phyloP scores from a whole-genome alignment of 2,888 invertebrate species.

The Diarsia dahlii region DNA sequence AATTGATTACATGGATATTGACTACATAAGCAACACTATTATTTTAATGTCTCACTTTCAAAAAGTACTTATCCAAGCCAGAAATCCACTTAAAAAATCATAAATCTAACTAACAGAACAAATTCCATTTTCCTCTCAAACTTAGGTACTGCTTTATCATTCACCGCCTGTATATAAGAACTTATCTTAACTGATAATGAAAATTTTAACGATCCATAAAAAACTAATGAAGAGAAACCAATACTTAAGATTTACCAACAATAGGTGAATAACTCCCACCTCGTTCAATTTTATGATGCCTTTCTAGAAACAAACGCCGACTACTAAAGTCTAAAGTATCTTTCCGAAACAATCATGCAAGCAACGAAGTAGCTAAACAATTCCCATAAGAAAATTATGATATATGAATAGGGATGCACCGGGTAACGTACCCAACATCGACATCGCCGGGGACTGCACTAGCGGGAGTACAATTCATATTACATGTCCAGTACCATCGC shows the following conservation, averaged over 20 bases:
- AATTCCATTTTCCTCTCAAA: not conserved
- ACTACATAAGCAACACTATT: not conserved
- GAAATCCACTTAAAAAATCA: not conserved
- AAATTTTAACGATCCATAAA: slow-evolving; percentile 43
- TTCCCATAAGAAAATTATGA: slow-evolving; percentile 68
- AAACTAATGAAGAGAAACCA: slow-evolving; percentile 25
- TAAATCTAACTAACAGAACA: not conserved
- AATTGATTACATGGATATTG: not conserved
- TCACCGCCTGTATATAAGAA: slow-evolving; percentile 10
- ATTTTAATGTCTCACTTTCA: slow-evolving; percentile 5
- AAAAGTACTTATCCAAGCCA: not conserved
- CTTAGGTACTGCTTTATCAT: not conserved
- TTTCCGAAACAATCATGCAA: slow-evolving; percentile 46
- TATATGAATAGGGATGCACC: slow-evolving; percentile 65
- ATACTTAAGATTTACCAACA: slow-evolving; percentile 25
- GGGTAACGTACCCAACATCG: slow-evolving; percentile 59
- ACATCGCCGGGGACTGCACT: slow-evolving; percentile 71
- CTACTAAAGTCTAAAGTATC: slow-evolving; percentile 41
- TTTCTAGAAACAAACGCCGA: slow-evolving; percentile 18
- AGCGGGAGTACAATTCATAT: slow-evolving; percentile 84
- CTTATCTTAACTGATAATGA: slow-evolving; percentile 14
- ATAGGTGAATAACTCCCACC: slow-evolving; percentile 39
- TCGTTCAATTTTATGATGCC: slow-evolving; percentile 40
- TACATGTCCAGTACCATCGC: slow-evolving; percentile 86
- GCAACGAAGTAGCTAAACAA: slow-evolving; percentile 62